Evolutionary conservation across 1,140 invertebrate species (phyloP).

Genomic region (Hydropsyche tenuis): DNA sequence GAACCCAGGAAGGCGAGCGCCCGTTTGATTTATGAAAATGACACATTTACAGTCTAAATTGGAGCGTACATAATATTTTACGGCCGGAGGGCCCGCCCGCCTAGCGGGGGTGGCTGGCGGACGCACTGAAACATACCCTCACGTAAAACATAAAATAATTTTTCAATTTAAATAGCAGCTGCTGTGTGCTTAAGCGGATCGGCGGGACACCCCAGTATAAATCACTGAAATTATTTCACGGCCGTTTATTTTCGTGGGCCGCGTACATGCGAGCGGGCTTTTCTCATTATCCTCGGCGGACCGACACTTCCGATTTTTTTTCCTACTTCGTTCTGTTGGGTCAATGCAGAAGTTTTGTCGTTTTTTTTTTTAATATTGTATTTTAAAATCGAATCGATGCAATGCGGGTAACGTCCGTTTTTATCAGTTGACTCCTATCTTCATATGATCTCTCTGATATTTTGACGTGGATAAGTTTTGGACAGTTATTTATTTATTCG

Average conservation of each 20-base stretch:
- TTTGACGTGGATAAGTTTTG: too few relatives aligned
- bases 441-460: too few relatives aligned
- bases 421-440: too few relatives aligned
- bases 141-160: constrained; percentile 29
- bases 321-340: too few relatives aligned
- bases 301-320: not conserved
- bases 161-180: constrained; percentile 29
- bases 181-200: constrained; percentile 24
- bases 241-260: constrained; percentile 10
- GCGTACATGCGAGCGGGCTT: too few relatives aligned
- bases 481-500: too few relatives aligned
- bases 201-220: constrained; percentile 16
- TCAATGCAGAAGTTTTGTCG: too few relatives aligned
- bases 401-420: too few relatives aligned
- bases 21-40: constrained; percentile 22
- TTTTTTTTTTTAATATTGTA: too few relatives aligned
- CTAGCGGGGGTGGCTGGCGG: not conserved
- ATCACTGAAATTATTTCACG: constrained; percentile 27
- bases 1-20: not conserved
- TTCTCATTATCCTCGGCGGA: not conserved
- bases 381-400: too few relatives aligned
- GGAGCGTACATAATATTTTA: constrained; percentile 24
- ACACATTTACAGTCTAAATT: constrained; percentile 26
- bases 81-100: not conserved
- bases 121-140: constrained; percentile 7